Conservation (phyloP, 2,113 vertebrate species). For the Takifugu bimaculatus region DNA sequence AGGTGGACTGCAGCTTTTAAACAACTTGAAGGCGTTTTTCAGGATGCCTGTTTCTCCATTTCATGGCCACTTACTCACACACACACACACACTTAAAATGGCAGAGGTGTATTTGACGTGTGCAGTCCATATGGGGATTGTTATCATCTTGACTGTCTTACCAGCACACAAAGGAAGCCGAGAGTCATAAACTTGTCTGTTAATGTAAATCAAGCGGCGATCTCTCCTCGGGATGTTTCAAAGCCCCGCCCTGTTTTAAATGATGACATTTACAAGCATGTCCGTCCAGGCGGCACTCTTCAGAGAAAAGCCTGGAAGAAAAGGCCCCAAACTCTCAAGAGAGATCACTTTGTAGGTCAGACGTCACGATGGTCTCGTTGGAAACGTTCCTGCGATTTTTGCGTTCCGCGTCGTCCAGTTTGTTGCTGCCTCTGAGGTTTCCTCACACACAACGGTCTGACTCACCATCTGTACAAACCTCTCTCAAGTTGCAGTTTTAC, state of each 20-base stretch:
- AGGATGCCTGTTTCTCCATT: slow-evolving; percentile 62
- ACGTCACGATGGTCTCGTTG: slow-evolving; percentile 8
- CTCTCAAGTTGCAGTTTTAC: slow-evolving; percentile 1
- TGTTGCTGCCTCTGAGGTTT: slow-evolving; percentile 8
- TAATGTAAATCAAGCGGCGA: slow-evolving; percentile 28
- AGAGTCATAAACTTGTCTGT: slow-evolving; percentile 13
- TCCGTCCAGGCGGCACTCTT: slow-evolving; percentile 3
- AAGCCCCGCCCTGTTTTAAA: not conserved
- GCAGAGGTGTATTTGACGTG: slow-evolving; percentile 60
- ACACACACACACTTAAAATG: slow-evolving; percentile 64
- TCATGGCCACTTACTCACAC: slow-evolving; percentile 68
- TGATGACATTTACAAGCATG: slow-evolving; percentile 21
- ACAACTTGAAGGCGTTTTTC: slow-evolving; percentile 28
- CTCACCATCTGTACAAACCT: slow-evolving; percentile 22
- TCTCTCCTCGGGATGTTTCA: slow-evolving; percentile 7
- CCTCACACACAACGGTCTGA: slow-evolving; percentile 28
- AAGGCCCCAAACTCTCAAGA: slow-evolving; percentile 9
- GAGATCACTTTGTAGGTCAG: slow-evolving; percentile 21
- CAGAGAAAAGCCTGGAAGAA: not conserved
- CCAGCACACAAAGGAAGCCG: slow-evolving; percentile 10
- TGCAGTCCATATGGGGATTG: slow-evolving; percentile 64
- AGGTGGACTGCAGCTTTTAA: slow-evolving; percentile 47
- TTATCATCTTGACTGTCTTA: slow-evolving; percentile 5
- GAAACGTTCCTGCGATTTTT: slow-evolving; percentile 5
- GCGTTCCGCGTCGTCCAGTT: slow-evolving; percentile 8